phyloP scores from a whole-genome alignment of 2,797 vertebrate species.

The Melopsittacus undulatus region DNA sequence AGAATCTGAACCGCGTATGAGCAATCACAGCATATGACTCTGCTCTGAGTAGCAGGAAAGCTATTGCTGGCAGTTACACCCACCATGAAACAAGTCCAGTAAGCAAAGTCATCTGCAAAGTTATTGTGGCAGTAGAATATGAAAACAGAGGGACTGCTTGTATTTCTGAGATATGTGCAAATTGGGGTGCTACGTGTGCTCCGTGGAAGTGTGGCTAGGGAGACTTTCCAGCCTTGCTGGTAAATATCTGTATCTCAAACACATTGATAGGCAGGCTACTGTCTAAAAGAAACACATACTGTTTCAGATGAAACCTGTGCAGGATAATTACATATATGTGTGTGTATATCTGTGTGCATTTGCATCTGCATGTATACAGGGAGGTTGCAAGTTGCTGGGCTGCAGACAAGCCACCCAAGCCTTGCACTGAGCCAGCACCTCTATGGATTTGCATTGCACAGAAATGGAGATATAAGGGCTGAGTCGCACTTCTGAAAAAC shows the following conservation, averaged over 20 bases:
- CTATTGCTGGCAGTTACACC: slow-evolving; percentile 31
- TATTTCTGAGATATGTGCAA: background rate
- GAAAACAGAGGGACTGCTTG: background rate
- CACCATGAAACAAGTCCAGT: background rate
- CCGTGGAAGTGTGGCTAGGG: background rate
- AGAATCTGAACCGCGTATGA: slow-evolving; percentile 1
- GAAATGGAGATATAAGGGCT: background rate
- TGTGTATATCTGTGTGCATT: rapidly evolving
- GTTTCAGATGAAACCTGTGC: background rate
- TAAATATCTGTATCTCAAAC: background rate
- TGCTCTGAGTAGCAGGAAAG: background rate
- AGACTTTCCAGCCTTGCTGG: background rate
- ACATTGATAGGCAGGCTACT: background rate
- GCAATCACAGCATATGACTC: slow-evolving; percentile 51
- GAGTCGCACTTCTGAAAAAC: slow-evolving; percentile 23
- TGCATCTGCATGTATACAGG: background rate
- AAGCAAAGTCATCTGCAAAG: slow-evolving; percentile 2
- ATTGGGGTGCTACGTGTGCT: rapidly evolving
- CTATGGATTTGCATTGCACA: background rate
- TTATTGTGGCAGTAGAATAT: background rate
- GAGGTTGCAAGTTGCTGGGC: background rate
- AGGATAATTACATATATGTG: background rate
- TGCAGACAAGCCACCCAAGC: background rate
- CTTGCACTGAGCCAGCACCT: background rate
- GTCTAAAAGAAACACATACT: background rate